Conservation (phyloP, 2,113 vertebrate species). For the Elephantulus edwardii region DNA sequence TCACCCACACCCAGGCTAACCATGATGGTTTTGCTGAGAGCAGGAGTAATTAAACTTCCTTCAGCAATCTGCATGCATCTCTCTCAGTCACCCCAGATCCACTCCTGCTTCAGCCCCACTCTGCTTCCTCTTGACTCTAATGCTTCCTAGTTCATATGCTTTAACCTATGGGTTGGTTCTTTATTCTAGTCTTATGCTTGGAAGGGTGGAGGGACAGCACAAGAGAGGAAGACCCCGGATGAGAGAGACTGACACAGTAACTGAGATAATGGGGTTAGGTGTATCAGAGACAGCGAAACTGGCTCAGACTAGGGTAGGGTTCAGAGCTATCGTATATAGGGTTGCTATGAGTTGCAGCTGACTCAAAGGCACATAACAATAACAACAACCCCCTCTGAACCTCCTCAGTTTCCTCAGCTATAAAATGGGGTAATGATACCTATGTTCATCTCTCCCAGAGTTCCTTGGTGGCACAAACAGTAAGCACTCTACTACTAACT, state of each 20-base stretch:
- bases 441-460: neutral
- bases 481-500: neutral
- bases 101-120: neutral
- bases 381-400: too few relatives aligned
- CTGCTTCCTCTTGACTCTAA: neutral
- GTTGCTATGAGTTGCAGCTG: too few relatives aligned
- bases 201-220: too few relatives aligned
- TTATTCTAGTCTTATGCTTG: too few relatives aligned
- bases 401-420: neutral
- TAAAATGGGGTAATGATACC: constrained; percentile 5
- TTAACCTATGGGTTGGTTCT: neutral
- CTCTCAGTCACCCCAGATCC: neutral
- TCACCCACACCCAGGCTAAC: neutral
- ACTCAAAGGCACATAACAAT: too few relatives aligned
- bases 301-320: too few relatives aligned
- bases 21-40: neutral
- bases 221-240: too few relatives aligned
- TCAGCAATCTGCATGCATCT: neutral
- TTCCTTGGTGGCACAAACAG: neutral
- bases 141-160: neutral
- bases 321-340: too few relatives aligned
- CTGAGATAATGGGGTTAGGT: too few relatives aligned
- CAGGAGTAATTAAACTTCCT: constrained; percentile 11
- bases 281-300: too few relatives aligned
- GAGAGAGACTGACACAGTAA: too few relatives aligned